Conservation (phyloP, 2,888 invertebrate species). For the Tricholauxania praeusta region DNA sequence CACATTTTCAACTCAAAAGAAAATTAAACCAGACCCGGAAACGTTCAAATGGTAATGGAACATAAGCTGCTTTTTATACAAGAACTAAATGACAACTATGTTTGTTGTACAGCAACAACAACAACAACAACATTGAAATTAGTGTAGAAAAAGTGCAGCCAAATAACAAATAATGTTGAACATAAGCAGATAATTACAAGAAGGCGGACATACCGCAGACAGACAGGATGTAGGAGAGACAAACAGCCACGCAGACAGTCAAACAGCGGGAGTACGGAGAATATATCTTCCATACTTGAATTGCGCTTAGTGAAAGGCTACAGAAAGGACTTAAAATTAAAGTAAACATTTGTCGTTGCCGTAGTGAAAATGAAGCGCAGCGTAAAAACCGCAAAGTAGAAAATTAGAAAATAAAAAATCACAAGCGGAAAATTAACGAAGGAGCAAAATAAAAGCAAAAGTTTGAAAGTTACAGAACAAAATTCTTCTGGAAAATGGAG, state of each 20-base stretch:
- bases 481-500: too few species aligned
- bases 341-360: slow-evolving; percentile 6
- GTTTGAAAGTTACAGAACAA: too few species aligned
- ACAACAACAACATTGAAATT: slow-evolving; percentile 11
- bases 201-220: slow-evolving; percentile 47
- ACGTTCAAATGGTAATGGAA: slow-evolving; percentile 20
- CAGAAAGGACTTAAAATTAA: slow-evolving; percentile 10
- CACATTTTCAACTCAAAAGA: slow-evolving; percentile 16
- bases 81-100: slow-evolving; percentile 21
- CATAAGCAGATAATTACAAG: slow-evolving; percentile 53
- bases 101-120: neutral
- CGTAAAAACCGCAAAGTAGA: slow-evolving; percentile 54
- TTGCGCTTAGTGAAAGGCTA: neutral
- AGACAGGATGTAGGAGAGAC: slow-evolving; percentile 25
- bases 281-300: neutral
- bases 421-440: slow-evolving; percentile 67
- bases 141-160: slow-evolving; percentile 9
- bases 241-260: neutral
- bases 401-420: slow-evolving; percentile 66
- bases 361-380: slow-evolving; percentile 19
- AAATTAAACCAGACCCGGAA: neutral
- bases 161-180: slow-evolving; percentile 39
- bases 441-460: neutral
- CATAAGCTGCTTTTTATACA: slow-evolving; percentile 35
- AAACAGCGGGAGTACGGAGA: neutral